A percentile compares a stretch with the other conserved stretches of the same genome.
phyloP scores from a whole-genome alignment of 1,140 invertebrate genomes.

The Bombus huntii region DNA sequence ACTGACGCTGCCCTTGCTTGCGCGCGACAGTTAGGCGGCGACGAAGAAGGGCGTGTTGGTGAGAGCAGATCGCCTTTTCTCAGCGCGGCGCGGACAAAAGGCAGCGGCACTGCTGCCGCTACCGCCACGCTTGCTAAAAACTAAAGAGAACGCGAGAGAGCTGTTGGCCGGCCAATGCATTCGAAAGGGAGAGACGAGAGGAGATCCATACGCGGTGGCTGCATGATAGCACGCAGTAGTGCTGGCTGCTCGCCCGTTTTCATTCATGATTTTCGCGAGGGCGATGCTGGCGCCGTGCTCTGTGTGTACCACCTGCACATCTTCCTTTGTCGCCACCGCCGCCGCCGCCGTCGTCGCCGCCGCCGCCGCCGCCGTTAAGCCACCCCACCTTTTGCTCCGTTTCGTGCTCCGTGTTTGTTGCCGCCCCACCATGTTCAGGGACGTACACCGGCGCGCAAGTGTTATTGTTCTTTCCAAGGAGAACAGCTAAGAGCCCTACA shows the following conservation, averaged over 20 bases:
- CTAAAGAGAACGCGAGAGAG: background rate
- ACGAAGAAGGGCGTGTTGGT: background rate
- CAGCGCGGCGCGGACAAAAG: conserved; percentile 47
- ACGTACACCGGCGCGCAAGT: conserved; percentile 12
- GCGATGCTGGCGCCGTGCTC: conserved; percentile 58
- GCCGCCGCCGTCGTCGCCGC: conserved; percentile 9
- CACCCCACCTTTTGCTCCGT: conserved; percentile 1
- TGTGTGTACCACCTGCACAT: conserved; percentile 62
- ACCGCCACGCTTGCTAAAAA: background rate
- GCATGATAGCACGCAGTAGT: conserved; percentile 45
- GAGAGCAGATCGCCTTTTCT: conserved; percentile 51
- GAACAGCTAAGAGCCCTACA: background rate
- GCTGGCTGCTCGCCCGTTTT: conserved; percentile 72
- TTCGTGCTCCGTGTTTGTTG: conserved; percentile 1
- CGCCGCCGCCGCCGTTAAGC: background rate
- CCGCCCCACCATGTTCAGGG: conserved; percentile 27
- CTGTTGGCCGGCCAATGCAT: conserved; percentile 3
- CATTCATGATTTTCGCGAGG: conserved; percentile 77
- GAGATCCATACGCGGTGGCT: conserved; percentile 31
- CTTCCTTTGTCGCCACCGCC: conserved; percentile 39
- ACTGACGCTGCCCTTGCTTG: background rate
- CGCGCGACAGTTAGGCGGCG: background rate
- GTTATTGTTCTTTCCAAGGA: conserved; percentile 7
- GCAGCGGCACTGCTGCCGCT: background rate
- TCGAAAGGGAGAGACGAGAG: conserved; percentile 31